These are phyloP conservation scores for Myiothlypis coronata DNA, from an alignment of 2,797 vertebrate genomes.

Conservation along the genomic window DNA sequence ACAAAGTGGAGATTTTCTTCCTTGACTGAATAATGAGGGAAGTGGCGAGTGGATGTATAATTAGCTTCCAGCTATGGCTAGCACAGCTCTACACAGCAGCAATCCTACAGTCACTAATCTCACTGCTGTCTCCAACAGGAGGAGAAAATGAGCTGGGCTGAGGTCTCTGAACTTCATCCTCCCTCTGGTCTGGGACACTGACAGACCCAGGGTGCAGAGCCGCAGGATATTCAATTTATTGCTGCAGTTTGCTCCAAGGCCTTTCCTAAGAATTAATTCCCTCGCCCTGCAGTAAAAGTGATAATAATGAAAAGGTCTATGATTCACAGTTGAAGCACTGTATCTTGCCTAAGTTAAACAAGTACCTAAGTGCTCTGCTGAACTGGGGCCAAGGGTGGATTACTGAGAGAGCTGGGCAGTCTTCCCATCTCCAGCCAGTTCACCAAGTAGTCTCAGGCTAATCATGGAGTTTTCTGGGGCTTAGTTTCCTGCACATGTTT, in stretches of 20 bases:
- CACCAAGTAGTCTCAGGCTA: slow-evolving; percentile 22
- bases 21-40: slow-evolving; percentile 3
- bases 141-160: not conserved
- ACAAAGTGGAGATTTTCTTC: not conserved
- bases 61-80: slow-evolving; percentile 25
- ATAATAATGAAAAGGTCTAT: not conserved
- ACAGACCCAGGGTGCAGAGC: not conserved
- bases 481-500: slow-evolving; percentile 26
- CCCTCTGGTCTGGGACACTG: not conserved
- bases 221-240: not conserved
- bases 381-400: slow-evolving; percentile 35
- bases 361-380: slow-evolving; percentile 49
- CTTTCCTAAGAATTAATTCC: not conserved
- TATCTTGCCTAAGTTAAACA: slow-evolving; percentile 39
- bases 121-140: not conserved
- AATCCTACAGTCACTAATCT: not conserved
- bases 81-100: not conserved
- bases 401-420: slow-evolving; percentile 25
- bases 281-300: not conserved
- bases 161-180: not conserved
- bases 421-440: slow-evolving; percentile 48
- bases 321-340: slow-evolving; percentile 37
- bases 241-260: not conserved
- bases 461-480: slow-evolving; percentile 11
- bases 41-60: slow-evolving; percentile 23